Base-by-base conservation (phyloP, 2,797 vertebrate species). In the Macropodus opercularis region DNA sequence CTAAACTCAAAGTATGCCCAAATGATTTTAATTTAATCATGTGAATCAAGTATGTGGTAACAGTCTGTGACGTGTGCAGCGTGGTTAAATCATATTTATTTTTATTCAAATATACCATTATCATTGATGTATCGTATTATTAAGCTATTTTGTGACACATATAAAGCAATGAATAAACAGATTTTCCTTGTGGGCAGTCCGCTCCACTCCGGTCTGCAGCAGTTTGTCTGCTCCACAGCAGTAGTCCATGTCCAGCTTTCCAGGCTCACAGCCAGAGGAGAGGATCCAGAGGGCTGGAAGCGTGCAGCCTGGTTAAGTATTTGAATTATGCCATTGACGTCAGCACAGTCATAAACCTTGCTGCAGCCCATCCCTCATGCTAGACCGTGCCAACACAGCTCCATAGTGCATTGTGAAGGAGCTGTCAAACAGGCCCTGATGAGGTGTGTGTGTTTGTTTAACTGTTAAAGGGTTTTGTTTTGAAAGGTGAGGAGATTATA, bases 241-340 rank as follows among this genome's bases (percentile, higher is more conserved):
- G 42, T 47, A 82, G 1, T 92, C 89, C 83, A 75, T 80, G 76
- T 76, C 85, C 65, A 78, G 77, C 83, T 90, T 93, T 91, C 81
- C 69, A 58, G 68, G 61, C 79, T 52, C 2, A 6, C 46, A 40
- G 82, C 69, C 79, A 73, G 74, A 63, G 17, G 38, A 69, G 71
- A 36, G 55, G 91, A 72, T 95, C 92, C 90, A 77, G 63, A 90
- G 92, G 91, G 91, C 93, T 95, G 94, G 93, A 95, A 92, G 94
- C 90, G 79, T 93, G 93, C 94, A 90, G 93, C 93, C 94, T 94
- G 93, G 91, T 95, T 96, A 87, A 98, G 93, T 96, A 98, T 99
- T 96, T 95, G 95, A 98, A 95, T 97, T 97, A 98, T 98, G 95
- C 94, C 91, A 97, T 98, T 98, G 97, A 98, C 96, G 97, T 99